These are phyloP conservation scores for Ophonus ardosiacus DNA, from an alignment of 2,888 invertebrate genomes.

Conservation along the genomic window DNA sequence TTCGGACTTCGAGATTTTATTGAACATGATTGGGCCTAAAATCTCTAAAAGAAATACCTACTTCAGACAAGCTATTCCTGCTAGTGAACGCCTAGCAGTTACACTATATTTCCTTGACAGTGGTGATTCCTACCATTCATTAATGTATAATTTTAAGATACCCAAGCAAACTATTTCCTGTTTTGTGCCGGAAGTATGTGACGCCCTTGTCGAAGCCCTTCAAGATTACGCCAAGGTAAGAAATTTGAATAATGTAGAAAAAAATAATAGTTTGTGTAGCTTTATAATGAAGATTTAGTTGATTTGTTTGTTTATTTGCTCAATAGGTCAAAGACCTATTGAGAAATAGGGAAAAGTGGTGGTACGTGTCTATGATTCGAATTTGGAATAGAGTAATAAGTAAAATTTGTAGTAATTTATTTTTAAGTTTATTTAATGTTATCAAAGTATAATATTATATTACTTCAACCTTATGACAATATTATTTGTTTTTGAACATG, in stretches of 20 bases:
- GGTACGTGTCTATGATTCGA: neutral
- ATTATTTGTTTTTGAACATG: neutral
- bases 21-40: neutral
- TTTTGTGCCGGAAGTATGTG: neutral
- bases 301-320: neutral
- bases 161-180: neutral
- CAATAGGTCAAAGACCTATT: neutral
- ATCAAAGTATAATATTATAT: neutral
- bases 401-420: neutral
- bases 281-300: neutral
- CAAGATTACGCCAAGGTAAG: neutral
- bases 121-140: neutral
- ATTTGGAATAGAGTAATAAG: neutral
- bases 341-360: too few species aligned
- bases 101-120: neutral
- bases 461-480: neutral
- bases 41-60: neutral
- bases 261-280: neutral
- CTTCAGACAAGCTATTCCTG: constrained; percentile 1
- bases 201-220: neutral
- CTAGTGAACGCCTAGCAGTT: neutral
- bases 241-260: neutral
- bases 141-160: neutral
- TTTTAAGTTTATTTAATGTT: neutral
- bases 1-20: neutral